Evolutionary conservation across 2,113 vertebrate genomes (phyloP).

Genomic region (Chamaetylas fuelleborni): DNA sequence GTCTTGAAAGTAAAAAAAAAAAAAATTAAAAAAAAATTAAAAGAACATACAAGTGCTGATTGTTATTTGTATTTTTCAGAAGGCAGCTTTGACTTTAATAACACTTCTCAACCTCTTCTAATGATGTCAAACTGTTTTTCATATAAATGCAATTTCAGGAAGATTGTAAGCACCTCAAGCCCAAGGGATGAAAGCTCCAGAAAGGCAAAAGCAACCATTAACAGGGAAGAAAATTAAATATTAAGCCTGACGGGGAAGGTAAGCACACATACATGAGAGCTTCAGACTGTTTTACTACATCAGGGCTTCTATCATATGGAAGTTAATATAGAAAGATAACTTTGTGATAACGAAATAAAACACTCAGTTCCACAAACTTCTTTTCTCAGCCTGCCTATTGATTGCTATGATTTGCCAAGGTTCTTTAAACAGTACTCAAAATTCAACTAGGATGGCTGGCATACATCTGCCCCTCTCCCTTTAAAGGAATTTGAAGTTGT

Average conservation of each 20-base stretch:
- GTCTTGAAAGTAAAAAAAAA: neutral
- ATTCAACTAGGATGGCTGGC: neutral
- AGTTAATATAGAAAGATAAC: neutral
- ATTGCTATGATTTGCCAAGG: neutral
- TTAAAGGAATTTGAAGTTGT: neutral
- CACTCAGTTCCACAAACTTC: neutral
- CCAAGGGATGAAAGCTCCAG: neutral
- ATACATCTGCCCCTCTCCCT: neutral
- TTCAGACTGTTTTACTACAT: neutral
- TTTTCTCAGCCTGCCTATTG: neutral
- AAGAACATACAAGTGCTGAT: neutral
- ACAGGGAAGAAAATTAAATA: neutral
- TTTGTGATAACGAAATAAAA: neutral
- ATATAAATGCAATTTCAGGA: neutral
- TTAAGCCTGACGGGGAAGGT: neutral
- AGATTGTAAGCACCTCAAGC: neutral
- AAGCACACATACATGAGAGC: neutral
- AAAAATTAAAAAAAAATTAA: too few relatives aligned
- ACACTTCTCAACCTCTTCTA: neutral
- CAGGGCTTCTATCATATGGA: neutral
- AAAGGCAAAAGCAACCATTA: neutral
- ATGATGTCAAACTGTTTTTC: neutral
- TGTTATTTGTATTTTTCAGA: neutral
- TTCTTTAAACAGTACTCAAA: conserved; percentile 20
- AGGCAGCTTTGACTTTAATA: neutral